These are phyloP conservation scores for Geococcyx californianus DNA, from an alignment of 2,113 vertebrate species.

Conservation along the genomic window DNA sequence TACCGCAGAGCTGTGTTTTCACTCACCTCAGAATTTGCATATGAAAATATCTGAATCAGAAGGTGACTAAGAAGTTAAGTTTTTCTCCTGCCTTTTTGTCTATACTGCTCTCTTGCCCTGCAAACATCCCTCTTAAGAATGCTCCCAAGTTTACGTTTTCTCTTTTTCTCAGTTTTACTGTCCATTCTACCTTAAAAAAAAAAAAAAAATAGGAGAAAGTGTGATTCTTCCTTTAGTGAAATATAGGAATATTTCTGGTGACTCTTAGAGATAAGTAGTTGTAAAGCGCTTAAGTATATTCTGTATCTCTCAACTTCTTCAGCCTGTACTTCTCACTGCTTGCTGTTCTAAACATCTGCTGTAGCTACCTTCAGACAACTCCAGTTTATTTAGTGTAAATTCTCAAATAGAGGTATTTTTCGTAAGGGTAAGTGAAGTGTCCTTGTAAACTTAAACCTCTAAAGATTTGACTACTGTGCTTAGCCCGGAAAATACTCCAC, in stretches of 20 bases:
- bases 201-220: background rate
- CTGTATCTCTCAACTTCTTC: background rate
- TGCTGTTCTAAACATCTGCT: background rate
- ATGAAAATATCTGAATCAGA: background rate
- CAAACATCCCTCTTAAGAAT: background rate
- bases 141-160: fast-evolving
- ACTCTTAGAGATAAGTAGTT: background rate
- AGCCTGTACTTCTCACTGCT: background rate
- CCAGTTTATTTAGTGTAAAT: background rate
- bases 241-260: background rate
- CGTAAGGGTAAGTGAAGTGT: background rate
- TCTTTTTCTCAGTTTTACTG: background rate
- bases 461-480: background rate
- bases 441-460: background rate
- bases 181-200: background rate
- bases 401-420: background rate
- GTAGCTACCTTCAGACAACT: background rate
- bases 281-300: background rate
- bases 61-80: background rate
- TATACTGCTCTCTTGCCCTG: fast-evolving
- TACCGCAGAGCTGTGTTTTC: fast-evolving
- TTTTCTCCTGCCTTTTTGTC: background rate
- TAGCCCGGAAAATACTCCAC: background rate
- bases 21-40: background rate
- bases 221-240: background rate